Conservation (phyloP, 2,113 vertebrate genomes). For the Symphodus melops region DNA sequence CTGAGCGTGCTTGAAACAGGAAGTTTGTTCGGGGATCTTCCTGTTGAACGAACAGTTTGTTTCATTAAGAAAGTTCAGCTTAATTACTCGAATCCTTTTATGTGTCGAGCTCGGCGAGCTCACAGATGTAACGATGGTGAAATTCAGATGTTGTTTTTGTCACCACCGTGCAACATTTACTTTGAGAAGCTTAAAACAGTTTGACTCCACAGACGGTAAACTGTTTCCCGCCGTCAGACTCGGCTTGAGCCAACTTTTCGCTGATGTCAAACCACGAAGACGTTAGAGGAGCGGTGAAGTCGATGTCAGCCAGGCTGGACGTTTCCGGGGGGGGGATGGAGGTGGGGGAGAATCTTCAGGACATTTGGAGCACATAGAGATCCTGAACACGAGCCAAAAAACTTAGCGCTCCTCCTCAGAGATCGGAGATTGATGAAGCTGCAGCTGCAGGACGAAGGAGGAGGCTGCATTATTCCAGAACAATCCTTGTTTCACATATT, state of each 20-base stretch:
- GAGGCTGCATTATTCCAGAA: constrained; percentile 12
- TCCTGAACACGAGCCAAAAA: constrained; percentile 4
- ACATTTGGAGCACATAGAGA: constrained; percentile 28
- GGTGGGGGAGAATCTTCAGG: background rate
- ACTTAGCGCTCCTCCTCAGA: constrained; percentile 13
- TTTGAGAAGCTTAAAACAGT: background rate
- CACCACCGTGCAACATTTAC: constrained; percentile 4
- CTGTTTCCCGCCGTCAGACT: background rate
- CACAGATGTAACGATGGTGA: background rate
- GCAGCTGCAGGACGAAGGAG: constrained; percentile 20
- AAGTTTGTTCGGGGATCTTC: constrained; percentile 1
- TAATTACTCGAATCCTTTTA: constrained; percentile 1
- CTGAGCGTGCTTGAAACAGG: background rate
- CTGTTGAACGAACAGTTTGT: background rate
- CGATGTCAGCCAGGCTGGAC: constrained; percentile 20
- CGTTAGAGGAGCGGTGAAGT: background rate
- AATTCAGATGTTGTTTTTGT: background rate
- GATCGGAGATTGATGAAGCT: constrained; percentile 54
- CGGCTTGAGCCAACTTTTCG: background rate
- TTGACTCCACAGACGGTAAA: background rate
- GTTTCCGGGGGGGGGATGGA: background rate
- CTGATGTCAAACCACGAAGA: background rate
- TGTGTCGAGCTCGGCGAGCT: background rate
- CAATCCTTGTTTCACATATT: background rate
- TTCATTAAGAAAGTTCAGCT: constrained; percentile 14